phyloP scores from a whole-genome alignment of 2,888 invertebrate genomes.

The Venusia cambrica region DNA sequence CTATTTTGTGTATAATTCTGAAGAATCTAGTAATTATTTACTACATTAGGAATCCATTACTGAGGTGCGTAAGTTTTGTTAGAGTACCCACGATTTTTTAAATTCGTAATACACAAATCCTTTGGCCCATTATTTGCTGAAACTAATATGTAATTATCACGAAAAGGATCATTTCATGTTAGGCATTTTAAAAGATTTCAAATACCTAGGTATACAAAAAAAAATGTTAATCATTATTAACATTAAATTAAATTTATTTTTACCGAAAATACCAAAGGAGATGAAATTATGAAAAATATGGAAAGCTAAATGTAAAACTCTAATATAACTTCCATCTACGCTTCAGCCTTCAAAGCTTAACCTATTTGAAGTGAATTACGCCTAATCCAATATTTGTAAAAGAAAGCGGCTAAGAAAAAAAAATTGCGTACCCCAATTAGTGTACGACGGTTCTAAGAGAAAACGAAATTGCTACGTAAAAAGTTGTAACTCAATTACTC shows the following conservation, averaged over 20 bases:
- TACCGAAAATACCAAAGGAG: constrained; percentile 16
- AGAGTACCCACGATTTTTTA: too few relatives aligned
- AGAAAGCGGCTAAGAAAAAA: constrained; percentile 53
- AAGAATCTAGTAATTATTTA: too few relatives aligned
- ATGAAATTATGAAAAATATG: constrained; percentile 36
- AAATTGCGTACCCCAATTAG: constrained; percentile 73
- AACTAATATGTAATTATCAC: too few relatives aligned
- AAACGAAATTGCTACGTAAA: constrained; percentile 79
- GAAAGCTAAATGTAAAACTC: constrained; percentile 35
- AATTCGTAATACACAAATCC: too few relatives aligned
- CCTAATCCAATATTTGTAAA: constrained; percentile 73
- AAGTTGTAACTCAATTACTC: constrained; percentile 80
- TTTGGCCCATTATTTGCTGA: too few relatives aligned
- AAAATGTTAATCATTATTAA: constrained; percentile 3
- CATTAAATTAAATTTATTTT: constrained; percentile 9
- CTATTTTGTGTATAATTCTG: background rate
- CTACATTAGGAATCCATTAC: too few relatives aligned
- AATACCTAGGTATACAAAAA: too few relatives aligned
- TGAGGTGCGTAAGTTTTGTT: too few relatives aligned
- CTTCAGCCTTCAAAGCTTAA: constrained; percentile 57
- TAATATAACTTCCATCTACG: constrained; percentile 50
- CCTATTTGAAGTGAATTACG: constrained; percentile 67
- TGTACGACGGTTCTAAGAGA: constrained; percentile 73
- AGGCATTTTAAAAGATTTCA: too few relatives aligned
- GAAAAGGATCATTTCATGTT: too few relatives aligned